phyloP scores from a whole-genome alignment of 2,888 invertebrate genomes.

The Ethmia dodecea region DNA sequence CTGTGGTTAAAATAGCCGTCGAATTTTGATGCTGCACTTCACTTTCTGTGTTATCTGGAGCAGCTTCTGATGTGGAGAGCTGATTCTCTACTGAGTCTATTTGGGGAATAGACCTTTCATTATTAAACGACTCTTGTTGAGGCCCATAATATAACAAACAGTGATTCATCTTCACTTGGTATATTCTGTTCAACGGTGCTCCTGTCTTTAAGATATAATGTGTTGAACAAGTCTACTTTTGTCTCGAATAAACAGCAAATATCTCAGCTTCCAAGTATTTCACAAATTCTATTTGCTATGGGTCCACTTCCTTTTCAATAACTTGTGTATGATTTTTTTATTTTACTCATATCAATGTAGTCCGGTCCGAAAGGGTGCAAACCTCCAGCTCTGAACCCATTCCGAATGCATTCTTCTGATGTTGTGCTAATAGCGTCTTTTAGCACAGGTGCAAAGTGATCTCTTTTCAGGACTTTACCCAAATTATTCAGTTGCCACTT shows the following conservation, averaged over 20 bases:
- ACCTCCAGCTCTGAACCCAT: constrained; percentile 23
- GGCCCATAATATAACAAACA: too few relatives aligned
- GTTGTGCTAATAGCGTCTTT: constrained; percentile 16
- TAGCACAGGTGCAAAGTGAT: constrained; percentile 21
- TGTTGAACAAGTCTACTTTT: constrained; percentile 20
- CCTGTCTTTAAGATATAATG: constrained; percentile 17
- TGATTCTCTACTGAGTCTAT: too few relatives aligned
- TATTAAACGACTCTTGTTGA: too few relatives aligned
- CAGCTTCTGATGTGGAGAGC: too few relatives aligned
- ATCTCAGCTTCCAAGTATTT: constrained; percentile 21
- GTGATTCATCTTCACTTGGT: constrained; percentile 13
- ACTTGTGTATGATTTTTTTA: too few relatives aligned
- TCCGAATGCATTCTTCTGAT: constrained; percentile 17
- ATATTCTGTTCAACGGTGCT: constrained; percentile 11
- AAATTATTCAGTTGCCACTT: constrained; percentile 20
- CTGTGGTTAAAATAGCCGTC: too few relatives aligned
- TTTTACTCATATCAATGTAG: constrained; percentile 22
- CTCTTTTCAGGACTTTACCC: constrained; percentile 19
- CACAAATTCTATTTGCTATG: constrained; percentile 12
- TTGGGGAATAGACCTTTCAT: too few relatives aligned
- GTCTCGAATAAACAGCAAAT: constrained; percentile 13
- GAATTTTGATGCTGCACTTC: too few relatives aligned
- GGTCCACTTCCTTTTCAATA: background rate
- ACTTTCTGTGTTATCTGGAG: too few relatives aligned
- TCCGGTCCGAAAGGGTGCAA: constrained; percentile 24